Base-by-base conservation (phyloP, 2,797 vertebrate species). In the Sebastes cheni region DNA sequence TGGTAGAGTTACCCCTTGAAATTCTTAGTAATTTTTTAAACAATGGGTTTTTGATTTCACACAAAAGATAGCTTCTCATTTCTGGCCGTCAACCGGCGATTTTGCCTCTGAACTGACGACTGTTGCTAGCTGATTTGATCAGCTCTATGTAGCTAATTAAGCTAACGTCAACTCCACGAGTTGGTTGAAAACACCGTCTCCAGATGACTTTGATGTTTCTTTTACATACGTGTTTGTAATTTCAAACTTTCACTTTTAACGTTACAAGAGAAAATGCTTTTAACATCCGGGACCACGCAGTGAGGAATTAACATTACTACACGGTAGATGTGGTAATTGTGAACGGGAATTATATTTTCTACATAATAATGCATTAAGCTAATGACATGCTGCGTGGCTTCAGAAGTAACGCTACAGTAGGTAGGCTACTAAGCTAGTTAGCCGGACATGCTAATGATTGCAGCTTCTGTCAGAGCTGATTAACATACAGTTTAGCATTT, bases 1-100 rank as follows among this genome's bases (percentile, higher is more conserved):
- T 64, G 59, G 69, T 14, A 32, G 13, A 50, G 46, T 32, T 46
- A 22, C 2, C 8, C 12, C 25, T 23, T 69, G 14, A 36, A 42
- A 23, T 42, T 60, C 6, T 3, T 55, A 16, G 39, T 46, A 16
- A 16, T 65, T 25, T 25, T 27, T 50, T 20, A 50, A 12, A 30
- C 11, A 14, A 22, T 8, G 10, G 1, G 18, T 71, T 25, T 25
- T 16, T 46, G 18, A 71, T 16, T 29, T 59, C 46, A 11, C 3
- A 50, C 18, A 20, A 50, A 50, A 50, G 18, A 39, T 7, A 50
- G 16, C 29, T 4, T 54, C 7, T 54, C 66, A 34, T 69, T 67
- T 52, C 20, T 13, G 0, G 46, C 8, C 46, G 1, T 8, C 3
- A 1, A 27, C 29, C 3, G 3, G 6, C 5, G 0, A 27, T 27